Conservation (phyloP, 2,888 invertebrate genomes). For the Halictus ligatus region DNA sequence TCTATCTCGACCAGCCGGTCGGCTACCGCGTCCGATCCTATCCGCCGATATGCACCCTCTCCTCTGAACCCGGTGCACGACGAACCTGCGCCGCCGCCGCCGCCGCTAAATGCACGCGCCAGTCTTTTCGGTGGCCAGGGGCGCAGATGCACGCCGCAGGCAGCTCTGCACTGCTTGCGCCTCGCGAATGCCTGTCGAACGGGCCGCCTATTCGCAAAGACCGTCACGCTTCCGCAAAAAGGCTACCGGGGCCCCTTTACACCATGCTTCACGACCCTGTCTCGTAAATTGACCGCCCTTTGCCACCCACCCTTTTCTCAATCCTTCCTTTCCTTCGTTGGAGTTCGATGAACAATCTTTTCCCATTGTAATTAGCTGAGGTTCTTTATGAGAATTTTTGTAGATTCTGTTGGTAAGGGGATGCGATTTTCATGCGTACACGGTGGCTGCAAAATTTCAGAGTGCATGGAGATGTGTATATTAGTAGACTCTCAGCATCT, state of each 20-base stretch:
- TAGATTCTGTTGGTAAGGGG: too few species aligned
- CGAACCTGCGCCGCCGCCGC: conserved; percentile 60
- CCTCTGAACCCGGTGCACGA: conserved; percentile 68
- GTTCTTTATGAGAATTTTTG: background rate
- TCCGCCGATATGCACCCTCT: conserved; percentile 74
- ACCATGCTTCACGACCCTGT: background rate
- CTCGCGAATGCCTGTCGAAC: conserved; percentile 27
- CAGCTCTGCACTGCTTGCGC: conserved; percentile 64
- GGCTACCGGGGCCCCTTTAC: conserved; percentile 1
- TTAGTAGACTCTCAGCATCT: too few species aligned
- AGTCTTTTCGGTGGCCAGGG: conserved; percentile 55
- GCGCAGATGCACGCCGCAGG: conserved; percentile 63
- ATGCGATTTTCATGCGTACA: background rate
- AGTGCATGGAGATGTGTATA: too few species aligned
- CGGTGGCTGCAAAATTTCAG: background rate
- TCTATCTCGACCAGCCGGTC: conserved; percentile 79
- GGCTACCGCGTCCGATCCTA: conserved; percentile 74
- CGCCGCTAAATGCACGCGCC: conserved; percentile 61
- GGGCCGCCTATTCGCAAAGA: conserved; percentile 4
- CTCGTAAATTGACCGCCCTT: background rate
- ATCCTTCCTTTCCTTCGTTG: background rate
- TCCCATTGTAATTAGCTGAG: background rate
- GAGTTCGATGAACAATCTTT: background rate
- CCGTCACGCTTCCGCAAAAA: conserved; percentile 19
- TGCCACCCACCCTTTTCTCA: background rate